Evolutionary conservation across 2,888 invertebrate species (phyloP), one percentile per base, ranked within the genome.

Genomic region (Coenonympha arcania): DNA sequence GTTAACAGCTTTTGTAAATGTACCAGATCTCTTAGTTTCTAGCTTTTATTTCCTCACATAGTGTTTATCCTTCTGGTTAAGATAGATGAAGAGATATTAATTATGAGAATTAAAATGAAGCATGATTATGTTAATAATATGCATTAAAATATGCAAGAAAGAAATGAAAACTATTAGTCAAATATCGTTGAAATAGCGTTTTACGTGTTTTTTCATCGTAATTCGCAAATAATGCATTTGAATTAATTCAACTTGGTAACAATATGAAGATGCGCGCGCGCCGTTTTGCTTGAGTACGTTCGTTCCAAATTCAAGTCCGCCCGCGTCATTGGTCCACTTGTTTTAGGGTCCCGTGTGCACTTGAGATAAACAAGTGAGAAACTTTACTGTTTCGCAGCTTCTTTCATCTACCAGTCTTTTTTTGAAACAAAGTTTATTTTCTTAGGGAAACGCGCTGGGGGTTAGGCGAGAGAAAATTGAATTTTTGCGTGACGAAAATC

Each of bases 261-360:
- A 52, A 48, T 36, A 47, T 54, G 33, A 52, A 53, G 59, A 64
- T 60, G 63, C 62, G 61, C 68, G 59, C 60, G 54, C 57, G 61
- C 56, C 57, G 67, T 53, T 53, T 48, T 61, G 70, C 57, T 64
- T 57, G 57, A 70, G 57, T 60, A 61, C 45, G 34, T 57, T 55
- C 62, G 65, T 56, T 67, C 69, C 59, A 62, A 68, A 68, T 72
- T 60, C 54, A 43, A 63, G 54, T 56, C 50, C 45, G 44, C n/a
- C 33, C 39, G 54, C 59, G 65, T 60, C 60, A 63, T 65, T 68
- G 71, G 62, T 62, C 68, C 51, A 63, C 50, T 65, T 63, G 55
- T 54, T 49, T 60, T 58, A 39, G 61, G 56, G 64, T 63, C 57
- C 66, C 61, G 58, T 50, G 22, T 20, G 24, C 20, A 49, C 13